A percentile compares a stretch with the other conserved stretches of the same genome.
phyloP scores from a whole-genome alignment of 2,888 invertebrate species.

The Drosophila mimetica region DNA sequence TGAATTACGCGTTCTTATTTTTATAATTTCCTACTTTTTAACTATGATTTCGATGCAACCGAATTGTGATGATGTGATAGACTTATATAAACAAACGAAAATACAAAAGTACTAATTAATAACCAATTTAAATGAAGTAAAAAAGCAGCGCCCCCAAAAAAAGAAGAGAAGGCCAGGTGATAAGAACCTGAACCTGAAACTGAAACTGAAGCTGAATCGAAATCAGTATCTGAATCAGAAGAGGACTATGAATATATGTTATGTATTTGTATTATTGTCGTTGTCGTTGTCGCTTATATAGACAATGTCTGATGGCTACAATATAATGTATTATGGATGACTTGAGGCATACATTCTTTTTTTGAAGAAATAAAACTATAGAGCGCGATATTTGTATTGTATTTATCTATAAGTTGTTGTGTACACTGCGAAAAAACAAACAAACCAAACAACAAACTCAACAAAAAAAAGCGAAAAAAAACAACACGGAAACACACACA shows the following conservation, averaged over 20 bases:
- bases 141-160: constrained; percentile 32
- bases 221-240: constrained; percentile 35
- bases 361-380: constrained; percentile 68
- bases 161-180: constrained; percentile 47
- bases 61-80: constrained; percentile 84
- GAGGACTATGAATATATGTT: constrained; percentile 51
- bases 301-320: constrained; percentile 61
- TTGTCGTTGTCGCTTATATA: constrained; percentile 52
- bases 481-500: constrained; percentile 44
- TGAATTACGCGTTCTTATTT: constrained; percentile 19
- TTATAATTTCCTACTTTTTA: constrained; percentile 25
- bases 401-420: constrained; percentile 75
- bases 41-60: constrained; percentile 73
- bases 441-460: constrained; percentile 48
- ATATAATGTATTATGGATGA: constrained; percentile 81
- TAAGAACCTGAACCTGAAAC: constrained; percentile 37
- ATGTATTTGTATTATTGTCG: constrained; percentile 63
- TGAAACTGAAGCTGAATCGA: constrained; percentile 29
- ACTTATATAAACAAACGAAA: constrained; percentile 77
- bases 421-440: constrained; percentile 44
- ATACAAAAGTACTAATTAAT: constrained; percentile 70
- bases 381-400: constrained; percentile 76
- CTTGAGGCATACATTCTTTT: constrained; percentile 82
- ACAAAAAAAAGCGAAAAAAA: constrained; percentile 46
- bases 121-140: constrained; percentile 50